Conservation (phyloP, 2,797 vertebrate species). For the Orestias chungarensis region DNA sequence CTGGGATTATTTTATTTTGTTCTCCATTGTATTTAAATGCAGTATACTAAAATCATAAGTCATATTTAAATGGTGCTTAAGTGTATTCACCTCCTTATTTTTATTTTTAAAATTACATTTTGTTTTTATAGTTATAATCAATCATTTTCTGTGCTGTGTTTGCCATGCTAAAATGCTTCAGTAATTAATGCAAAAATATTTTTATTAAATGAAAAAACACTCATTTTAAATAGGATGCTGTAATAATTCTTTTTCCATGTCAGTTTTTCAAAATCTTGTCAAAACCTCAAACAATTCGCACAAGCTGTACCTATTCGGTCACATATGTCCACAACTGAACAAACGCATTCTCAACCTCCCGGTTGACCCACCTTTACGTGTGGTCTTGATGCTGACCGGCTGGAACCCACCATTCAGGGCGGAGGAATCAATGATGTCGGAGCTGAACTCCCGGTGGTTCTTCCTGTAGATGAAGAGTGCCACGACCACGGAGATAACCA, state of each 20-base stretch:
- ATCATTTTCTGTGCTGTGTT: background rate
- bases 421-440: constrained; percentile 91
- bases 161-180: background rate
- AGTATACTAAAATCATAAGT: too few relatives aligned
- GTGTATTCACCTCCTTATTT: too few relatives aligned
- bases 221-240: background rate
- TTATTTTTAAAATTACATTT: background rate
- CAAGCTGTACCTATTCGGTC: background rate
- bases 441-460: constrained; percentile 94
- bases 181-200: background rate
- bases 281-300: too few relatives aligned
- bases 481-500: constrained; percentile 90
- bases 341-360: background rate
- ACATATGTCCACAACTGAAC: background rate
- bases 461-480: constrained; percentile 94
- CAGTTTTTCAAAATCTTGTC: background rate
- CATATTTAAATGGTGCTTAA: too few relatives aligned
- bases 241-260: background rate
- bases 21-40: too few relatives aligned
- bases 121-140: background rate
- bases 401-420: constrained; percentile 95
- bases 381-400: constrained; percentile 94
- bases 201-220: background rate
- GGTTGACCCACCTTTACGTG: constrained; percentile 86
- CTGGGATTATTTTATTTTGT: background rate